phyloP scores from a whole-genome alignment of 2,113 vertebrate species.

The Brachionichthys hirsutus region DNA sequence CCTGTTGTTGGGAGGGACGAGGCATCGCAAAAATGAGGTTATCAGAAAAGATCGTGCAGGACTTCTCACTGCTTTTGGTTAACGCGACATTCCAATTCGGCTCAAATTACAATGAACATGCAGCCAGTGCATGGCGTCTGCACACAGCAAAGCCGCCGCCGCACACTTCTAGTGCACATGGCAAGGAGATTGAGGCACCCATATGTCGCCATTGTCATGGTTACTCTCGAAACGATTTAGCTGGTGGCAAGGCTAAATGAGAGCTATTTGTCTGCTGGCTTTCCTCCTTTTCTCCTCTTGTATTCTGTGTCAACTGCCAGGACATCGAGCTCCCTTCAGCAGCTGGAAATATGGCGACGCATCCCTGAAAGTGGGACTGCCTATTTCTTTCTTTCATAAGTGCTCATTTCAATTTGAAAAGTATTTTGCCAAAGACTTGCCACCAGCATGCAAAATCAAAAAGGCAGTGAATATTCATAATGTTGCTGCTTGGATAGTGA shows the following conservation, averaged over 20 bases:
- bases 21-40: neutral
- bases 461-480: too few species aligned
- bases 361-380: neutral
- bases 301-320: conserved; percentile 2
- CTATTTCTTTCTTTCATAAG: too few species aligned
- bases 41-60: neutral
- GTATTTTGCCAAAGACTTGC: too few species aligned
- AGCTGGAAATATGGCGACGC: conserved; percentile 4
- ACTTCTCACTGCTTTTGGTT: too few species aligned
- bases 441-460: too few species aligned
- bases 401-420: too few species aligned
- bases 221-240: conserved; percentile 60
- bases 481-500: too few species aligned
- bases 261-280: conserved; percentile 41
- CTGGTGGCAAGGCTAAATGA: conserved; percentile 41
- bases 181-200: conserved; percentile 45
- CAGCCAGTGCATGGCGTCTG: too few species aligned
- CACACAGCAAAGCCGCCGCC: too few species aligned
- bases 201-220: conserved; percentile 69
- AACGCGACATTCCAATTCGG: too few species aligned
- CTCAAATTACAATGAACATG: too few species aligned
- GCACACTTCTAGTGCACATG: conserved; percentile 6
- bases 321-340: conserved; percentile 2
- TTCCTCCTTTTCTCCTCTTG: conserved; percentile 35
- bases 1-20: neutral